Base-by-base conservation (phyloP, 2,797 vertebrate genomes). In the Sebastes taczanowskii region DNA sequence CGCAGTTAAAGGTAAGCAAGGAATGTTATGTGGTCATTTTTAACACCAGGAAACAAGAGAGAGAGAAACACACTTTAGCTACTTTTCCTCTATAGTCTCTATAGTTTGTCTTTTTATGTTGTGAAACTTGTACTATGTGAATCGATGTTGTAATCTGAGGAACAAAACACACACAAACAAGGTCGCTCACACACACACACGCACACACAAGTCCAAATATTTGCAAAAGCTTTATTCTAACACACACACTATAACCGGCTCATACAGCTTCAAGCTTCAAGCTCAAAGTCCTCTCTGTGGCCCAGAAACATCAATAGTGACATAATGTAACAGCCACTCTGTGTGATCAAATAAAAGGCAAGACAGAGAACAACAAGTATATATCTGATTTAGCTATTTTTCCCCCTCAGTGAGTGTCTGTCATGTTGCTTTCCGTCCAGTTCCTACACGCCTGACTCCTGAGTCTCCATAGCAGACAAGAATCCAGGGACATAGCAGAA, bases 1-100 rank as follows among this genome's bases (percentile, higher is more conserved):
- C 98, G 0, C 98, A 99, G 91, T 93, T 99, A 3, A 99, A 99
- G 97, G 98, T 97, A 95, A 96, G 88, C 16, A 27, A 27, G 16
- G 35, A 64, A 4, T 5, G 42, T 8, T 46, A 1, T 53, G 34
- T 2, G 25, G 22, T 32, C 7, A 2, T 68, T 69, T 70, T 70
- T 27, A 5, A 38, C 46, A 49, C 74, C 55, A 82, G 80, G 86
- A 84, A 89, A 88, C 77, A 6, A 38, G 35, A 38, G 35, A 38
- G 11, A 38, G 35, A 11, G 16, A 59, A 1, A 27, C 20, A 14
- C 2, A 27, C 13, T 20, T n/a, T 8, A 69, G 25, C 7, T 42
- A 7, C 9, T 35, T 25, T 74, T 11, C 9, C 2, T 38, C 11
- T 38, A 38, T 38, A 25, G 69, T 9, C 5, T 71, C 1, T 22